phyloP scores from a whole-genome alignment of 2,797 vertebrate genomes.

The Vireo griseus region DNA sequence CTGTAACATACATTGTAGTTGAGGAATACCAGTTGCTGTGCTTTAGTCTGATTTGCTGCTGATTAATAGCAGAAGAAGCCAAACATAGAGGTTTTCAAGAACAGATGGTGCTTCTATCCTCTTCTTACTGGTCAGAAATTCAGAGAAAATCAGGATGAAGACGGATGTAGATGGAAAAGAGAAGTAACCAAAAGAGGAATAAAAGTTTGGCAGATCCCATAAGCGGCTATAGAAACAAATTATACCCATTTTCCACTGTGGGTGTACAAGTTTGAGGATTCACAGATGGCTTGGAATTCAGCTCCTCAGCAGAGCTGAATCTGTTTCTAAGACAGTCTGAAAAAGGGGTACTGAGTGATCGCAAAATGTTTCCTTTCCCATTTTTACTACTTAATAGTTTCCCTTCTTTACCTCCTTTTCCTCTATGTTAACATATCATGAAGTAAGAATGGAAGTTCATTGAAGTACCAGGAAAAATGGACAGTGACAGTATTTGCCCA shows the following conservation, averaged over 20 bases:
- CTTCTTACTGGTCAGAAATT: slow-evolving; percentile 55
- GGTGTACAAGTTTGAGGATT: slow-evolving; percentile 58
- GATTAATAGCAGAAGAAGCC: slow-evolving; percentile 36
- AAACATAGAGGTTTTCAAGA: slow-evolving; percentile 53
- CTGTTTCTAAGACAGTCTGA: slow-evolving; percentile 14
- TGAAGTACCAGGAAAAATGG: neutral
- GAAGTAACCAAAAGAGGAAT: slow-evolving; percentile 7
- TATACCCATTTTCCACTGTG: slow-evolving; percentile 59
- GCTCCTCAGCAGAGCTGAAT: slow-evolving; percentile 1
- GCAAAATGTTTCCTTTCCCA: neutral
- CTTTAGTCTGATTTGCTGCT: slow-evolving; percentile 14
- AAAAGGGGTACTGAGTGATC: neutral
- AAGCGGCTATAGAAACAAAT: slow-evolving; percentile 57
- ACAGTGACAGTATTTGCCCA: neutral
- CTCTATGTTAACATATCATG: neutral
- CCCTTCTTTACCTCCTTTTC: neutral
- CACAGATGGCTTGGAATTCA: slow-evolving; percentile 63
- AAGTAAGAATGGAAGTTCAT: neutral
- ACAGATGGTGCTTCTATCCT: slow-evolving; percentile 62
- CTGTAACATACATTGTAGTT: neutral
- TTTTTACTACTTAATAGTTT: neutral
- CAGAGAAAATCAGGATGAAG: slow-evolving; percentile 52
- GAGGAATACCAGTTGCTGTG: slow-evolving; percentile 13
- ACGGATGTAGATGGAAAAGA: slow-evolving; percentile 12
- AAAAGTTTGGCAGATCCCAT: slow-evolving; percentile 41